These are phyloP conservation scores for Pemphigus obesinymphae DNA, from an alignment of 1,140 invertebrate species.

Conservation along the genomic window DNA sequence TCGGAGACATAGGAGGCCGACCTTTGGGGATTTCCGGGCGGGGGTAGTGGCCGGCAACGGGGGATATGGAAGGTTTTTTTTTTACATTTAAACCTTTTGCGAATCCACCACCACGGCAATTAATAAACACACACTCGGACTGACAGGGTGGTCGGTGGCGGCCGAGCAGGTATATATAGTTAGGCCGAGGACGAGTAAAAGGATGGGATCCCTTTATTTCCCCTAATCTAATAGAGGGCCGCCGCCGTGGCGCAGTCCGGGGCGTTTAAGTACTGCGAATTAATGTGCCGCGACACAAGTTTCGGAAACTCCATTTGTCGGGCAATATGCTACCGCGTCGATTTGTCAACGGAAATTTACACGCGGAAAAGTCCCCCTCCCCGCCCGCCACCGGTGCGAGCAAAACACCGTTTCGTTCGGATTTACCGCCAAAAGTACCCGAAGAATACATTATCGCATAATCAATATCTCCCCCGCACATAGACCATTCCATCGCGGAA, in stretches of 20 bases:
- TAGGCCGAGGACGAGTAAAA: not conserved
- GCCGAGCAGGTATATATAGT: not conserved
- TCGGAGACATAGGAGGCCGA: not conserved
- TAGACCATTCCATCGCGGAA: not conserved
- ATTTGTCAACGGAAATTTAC: conserved; percentile 16
- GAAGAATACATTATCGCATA: too few species aligned
- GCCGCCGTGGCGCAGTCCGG: not conserved
- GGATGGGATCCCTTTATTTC: not conserved
- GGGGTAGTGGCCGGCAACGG: not conserved
- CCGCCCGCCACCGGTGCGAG: not conserved
- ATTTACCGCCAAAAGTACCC: too few species aligned
- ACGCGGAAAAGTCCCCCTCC: not conserved
- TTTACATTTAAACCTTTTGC: not conserved
- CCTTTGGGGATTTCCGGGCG: too few species aligned
- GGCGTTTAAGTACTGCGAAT: not conserved
- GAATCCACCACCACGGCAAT: not conserved
- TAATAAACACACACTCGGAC: conserved; percentile 2
- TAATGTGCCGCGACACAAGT: conserved; percentile 11
- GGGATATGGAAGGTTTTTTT: too few species aligned
- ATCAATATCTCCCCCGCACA: too few species aligned
- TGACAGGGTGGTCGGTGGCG: too few species aligned
- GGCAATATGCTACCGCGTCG: not conserved
- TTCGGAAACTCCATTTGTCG: not conserved
- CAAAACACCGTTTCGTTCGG: too few species aligned
- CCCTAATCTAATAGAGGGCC: not conserved